phyloP scores from a whole-genome alignment of 2,888 invertebrate genomes.

The Calephelis perditalis region DNA sequence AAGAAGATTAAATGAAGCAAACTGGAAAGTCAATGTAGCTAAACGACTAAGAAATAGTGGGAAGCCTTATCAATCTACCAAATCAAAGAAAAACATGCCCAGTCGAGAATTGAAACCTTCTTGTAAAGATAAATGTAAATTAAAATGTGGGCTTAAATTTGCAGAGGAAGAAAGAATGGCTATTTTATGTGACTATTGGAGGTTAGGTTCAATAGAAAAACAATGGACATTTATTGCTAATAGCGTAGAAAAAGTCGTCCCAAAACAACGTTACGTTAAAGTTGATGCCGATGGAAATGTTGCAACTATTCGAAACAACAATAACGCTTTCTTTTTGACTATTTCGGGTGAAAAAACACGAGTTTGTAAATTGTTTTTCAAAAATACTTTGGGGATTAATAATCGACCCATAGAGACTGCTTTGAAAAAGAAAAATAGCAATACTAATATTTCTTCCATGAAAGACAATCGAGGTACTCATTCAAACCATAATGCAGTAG shows the following conservation, averaged over 20 bases:
- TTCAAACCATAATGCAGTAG: too few species aligned
- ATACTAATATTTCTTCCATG: too few species aligned
- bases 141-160: conserved; percentile 19
- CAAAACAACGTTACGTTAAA: conserved; percentile 21
- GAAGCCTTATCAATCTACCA: conserved; percentile 24
- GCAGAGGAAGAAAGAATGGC: conserved; percentile 19
- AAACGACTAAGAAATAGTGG: conserved; percentile 25
- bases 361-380: conserved; percentile 23
- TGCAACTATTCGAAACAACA: conserved; percentile 21
- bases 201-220: neutral
- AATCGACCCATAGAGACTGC: too few species aligned
- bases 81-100: conserved; percentile 17
- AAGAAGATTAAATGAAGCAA: conserved; percentile 1
- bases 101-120: conserved; percentile 24
- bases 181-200: conserved; percentile 12
- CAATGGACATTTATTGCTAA: conserved; percentile 22
- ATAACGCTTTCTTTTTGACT: conserved; percentile 25
- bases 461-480: too few species aligned
- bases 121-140: conserved; percentile 20
- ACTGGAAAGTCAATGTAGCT: neutral
- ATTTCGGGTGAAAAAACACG: conserved; percentile 20
- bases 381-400: conserved; percentile 24
- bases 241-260: conserved; percentile 18
- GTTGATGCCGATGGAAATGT: conserved; percentile 20
- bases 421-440: too few species aligned